Conservation (phyloP, 2,113 vertebrate genomes). For the Archocentrus centrarchus region DNA sequence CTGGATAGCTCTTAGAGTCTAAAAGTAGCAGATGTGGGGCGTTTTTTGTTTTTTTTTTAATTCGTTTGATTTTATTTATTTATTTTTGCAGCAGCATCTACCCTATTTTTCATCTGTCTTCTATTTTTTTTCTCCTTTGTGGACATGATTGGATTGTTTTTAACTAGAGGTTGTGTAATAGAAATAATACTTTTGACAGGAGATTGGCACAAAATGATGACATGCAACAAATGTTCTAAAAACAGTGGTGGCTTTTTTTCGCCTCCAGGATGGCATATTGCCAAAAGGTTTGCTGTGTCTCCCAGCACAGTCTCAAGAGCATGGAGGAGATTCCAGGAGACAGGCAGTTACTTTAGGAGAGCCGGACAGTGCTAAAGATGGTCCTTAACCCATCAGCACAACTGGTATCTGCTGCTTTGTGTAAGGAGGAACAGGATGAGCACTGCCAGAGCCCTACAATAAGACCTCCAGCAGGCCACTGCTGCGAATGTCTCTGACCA, state of each 20-base stretch:
- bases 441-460: too few species aligned
- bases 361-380: too few species aligned
- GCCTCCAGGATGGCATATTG: too few species aligned
- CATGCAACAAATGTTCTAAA: not conserved
- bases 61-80: not conserved
- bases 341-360: too few species aligned
- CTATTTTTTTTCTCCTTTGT: not conserved
- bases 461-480: too few species aligned
- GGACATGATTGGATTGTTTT: not conserved
- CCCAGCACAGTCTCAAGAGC: too few species aligned
- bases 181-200: not conserved
- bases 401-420: too few species aligned
- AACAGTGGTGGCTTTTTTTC: not conserved
- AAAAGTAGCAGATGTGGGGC: not conserved
- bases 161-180: not conserved
- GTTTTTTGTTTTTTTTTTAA: not conserved
- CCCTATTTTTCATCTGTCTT: not conserved
- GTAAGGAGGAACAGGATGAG: too few species aligned
- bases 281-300: too few species aligned
- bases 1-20: not conserved
- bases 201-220: constrained; percentile 6
- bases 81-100: not conserved
- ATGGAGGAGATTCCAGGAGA: too few species aligned
- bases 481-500: too few species aligned
- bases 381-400: too few species aligned